phyloP scores from a whole-genome alignment of 2,888 invertebrate species.

The Diarsia mendica region DNA sequence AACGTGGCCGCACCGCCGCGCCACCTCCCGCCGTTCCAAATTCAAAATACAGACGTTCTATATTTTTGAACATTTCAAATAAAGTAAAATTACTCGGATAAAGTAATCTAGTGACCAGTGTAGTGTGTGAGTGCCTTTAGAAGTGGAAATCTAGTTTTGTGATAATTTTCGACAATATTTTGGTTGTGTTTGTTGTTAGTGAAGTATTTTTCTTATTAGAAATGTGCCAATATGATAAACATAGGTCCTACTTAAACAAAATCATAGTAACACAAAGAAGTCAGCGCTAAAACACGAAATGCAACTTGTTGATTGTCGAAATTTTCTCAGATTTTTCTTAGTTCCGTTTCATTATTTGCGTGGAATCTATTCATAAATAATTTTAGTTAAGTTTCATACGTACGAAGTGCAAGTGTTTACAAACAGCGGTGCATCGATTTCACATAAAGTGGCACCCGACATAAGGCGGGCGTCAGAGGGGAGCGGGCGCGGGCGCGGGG shows the following conservation, averaged over 20 bases:
- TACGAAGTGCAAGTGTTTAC: slow-evolving; percentile 85
- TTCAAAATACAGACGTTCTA: slow-evolving; percentile 63
- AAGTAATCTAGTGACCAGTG: slow-evolving; percentile 29
- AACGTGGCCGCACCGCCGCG: slow-evolving; percentile 87
- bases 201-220: slow-evolving; percentile 4
- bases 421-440: slow-evolving; percentile 89
- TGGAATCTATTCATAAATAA: slow-evolving; percentile 25
- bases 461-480: slow-evolving; percentile 54
- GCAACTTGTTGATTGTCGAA: slow-evolving; percentile 72
- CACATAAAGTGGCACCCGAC: slow-evolving; percentile 84
- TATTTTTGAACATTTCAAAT: slow-evolving; percentile 44
- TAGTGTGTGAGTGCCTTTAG: slow-evolving; percentile 40
- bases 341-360: not conserved
- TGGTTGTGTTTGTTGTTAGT: not conserved
- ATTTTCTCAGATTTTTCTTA: not conserved
- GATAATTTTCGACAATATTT: slow-evolving; percentile 8
- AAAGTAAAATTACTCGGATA: slow-evolving; percentile 27
- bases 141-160: slow-evolving; percentile 35
- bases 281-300: slow-evolving; percentile 43
- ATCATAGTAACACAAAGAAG: not conserved
- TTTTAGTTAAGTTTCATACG: slow-evolving; percentile 41
- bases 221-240: not conserved
- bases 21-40: slow-evolving; percentile 78
- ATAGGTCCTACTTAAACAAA: not conserved
- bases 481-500: slow-evolving; percentile 56